Evolutionary conservation across 1,140 invertebrate species (phyloP), one percentile per base, ranked within the genome.

Genomic region (Habropoda laboriosa): DNA sequence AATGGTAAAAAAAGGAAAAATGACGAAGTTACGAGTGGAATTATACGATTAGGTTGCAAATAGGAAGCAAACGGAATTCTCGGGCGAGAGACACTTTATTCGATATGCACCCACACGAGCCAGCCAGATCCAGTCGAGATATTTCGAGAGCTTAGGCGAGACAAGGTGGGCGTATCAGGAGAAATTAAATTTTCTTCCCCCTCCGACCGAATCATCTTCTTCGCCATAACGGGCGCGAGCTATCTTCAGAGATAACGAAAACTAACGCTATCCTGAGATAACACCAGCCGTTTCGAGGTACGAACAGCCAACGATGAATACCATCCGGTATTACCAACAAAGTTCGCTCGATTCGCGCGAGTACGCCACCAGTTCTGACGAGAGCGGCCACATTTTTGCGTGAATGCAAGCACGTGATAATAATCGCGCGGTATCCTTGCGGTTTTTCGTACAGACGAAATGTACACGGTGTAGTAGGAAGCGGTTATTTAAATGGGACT

Each of bases 141-240:
- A 21, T 38, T 60, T 47, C 45, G 38, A 66, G 60, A 66, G 38
- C 58, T 38, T 18, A 13, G 6, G 63, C 24, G 45, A 60, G 64
- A 68, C 40, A n/a, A 61, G 60, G 47, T 42, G 60, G 49, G 53
- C 27, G 77, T 71, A 83, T 85, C 83, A 24, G 47, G 32, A 68
- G 83, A 82, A 91, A 91, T 91, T 90, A 89, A 91, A 90, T 91
- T 90, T 89, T 55, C 67, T 58, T 79, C 63, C 79, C 63, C 70
- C 49, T 67, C 63, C 24, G 72, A 63, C 45, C 42, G 38, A 60
- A 73, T 80, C 66, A 58, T 83, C 58, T 42, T 72, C 66, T 45
- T 38, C 27, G 38, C 49, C 63, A 67, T 80, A 84, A 85, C 72
- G 81, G n/a, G 45, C n/a, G 51, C 6, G 40, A 40, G 77, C 83